phyloP scores from a whole-genome alignment of 2,888 invertebrate genomes.

The Teleiodes luculella region DNA sequence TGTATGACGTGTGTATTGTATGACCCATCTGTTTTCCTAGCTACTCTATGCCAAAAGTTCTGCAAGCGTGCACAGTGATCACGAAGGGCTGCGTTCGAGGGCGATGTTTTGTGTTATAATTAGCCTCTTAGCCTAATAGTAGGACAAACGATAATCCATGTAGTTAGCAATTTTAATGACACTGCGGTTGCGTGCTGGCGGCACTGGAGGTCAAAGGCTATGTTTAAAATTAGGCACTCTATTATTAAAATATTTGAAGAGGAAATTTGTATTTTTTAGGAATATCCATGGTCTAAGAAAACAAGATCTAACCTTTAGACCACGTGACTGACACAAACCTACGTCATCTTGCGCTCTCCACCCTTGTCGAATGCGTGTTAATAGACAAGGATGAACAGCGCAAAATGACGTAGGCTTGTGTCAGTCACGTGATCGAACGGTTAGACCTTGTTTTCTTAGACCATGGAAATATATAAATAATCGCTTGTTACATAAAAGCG shows the following conservation, averaged over 20 bases:
- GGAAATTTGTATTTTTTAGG: background rate
- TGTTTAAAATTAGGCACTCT: background rate
- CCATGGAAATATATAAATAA: too few relatives aligned
- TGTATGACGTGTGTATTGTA: background rate
- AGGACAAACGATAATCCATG: constrained; percentile 43
- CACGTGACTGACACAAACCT: too few relatives aligned
- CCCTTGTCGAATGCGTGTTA: too few relatives aligned
- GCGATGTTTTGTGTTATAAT: constrained; percentile 64
- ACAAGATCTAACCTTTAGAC: too few relatives aligned
- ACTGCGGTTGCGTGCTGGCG: constrained; percentile 28
- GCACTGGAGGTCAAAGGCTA: constrained; percentile 21
- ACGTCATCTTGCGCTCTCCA: too few relatives aligned
- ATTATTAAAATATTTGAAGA: background rate
- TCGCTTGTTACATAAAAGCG: too few relatives aligned
- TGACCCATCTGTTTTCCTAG: background rate
- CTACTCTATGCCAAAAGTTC: constrained; percentile 32
- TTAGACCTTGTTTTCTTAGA: too few relatives aligned
- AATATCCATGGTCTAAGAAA: too few relatives aligned
- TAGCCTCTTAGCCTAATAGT: constrained; percentile 58
- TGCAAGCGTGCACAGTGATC: constrained; percentile 52
- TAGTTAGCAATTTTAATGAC: constrained; percentile 44
- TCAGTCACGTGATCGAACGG: too few relatives aligned
- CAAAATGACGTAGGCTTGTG: too few relatives aligned
- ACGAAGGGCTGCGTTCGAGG: constrained; percentile 40
- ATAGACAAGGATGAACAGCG: too few relatives aligned